Percentiles rank a stretch among this genome's conserved stretches.
Conservation (phyloP, 2,113 vertebrate genomes). For the Chaetodon auriga region DNA sequence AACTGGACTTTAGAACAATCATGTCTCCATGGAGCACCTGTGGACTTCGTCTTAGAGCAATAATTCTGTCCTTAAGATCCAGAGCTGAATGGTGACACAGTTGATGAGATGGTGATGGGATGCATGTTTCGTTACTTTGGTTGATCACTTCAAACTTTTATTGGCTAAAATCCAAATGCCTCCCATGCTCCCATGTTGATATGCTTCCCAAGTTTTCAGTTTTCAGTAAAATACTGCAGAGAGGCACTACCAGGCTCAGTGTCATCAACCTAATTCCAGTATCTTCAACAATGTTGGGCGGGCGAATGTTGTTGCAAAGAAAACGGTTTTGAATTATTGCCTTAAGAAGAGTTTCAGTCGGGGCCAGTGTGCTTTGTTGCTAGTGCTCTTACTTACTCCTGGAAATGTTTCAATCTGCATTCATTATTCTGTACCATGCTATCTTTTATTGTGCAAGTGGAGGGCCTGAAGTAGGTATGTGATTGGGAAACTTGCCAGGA, state of each 20-base stretch:
- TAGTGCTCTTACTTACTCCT: conserved; percentile 2
- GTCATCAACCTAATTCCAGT: background rate
- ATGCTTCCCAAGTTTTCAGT: background rate
- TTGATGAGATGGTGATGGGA: background rate
- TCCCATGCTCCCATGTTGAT: background rate
- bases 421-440: conserved; percentile 29
- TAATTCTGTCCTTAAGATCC: background rate
- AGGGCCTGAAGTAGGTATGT: conserved; percentile 28
- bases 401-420: conserved; percentile 36
- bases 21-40: background rate
- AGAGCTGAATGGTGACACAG: background rate
- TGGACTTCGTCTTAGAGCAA: background rate
- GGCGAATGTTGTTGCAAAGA: background rate
- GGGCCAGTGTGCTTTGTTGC: background rate
- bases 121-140: background rate
- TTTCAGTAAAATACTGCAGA: background rate
- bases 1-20: conserved; percentile 14
- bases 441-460: conserved; percentile 2
- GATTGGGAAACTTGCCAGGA: conserved; percentile 34
- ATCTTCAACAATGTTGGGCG: background rate
- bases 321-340: background rate
- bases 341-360: background rate
- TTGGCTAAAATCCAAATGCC: background rate
- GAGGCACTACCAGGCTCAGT: background rate
- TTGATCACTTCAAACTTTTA: background rate